A percentile compares a stretch with the other conserved stretches of the same genome.
phyloP scores from a whole-genome alignment of 2,888 invertebrate species.

The Andrena chrysosceles region DNA sequence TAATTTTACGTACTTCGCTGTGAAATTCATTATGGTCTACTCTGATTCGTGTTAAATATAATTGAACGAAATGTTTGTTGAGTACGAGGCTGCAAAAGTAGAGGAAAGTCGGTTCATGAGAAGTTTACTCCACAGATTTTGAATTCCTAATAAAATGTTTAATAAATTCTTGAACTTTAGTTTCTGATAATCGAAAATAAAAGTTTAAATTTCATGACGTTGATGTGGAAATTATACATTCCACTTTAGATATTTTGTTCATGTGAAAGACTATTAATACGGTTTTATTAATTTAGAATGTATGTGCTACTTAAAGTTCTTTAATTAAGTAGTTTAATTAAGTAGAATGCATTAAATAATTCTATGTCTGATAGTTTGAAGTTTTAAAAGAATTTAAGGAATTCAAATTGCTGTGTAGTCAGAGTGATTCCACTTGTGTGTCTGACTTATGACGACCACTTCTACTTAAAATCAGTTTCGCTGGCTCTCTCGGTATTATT shows the following conservation, averaged over 20 bases:
- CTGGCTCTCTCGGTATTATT: background rate
- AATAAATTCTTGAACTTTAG: background rate
- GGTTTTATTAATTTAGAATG: no score
- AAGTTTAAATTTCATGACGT: no score
- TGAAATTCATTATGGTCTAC: background rate
- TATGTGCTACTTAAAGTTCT: no score
- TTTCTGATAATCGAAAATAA: background rate
- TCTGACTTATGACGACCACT: background rate
- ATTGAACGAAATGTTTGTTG: background rate
- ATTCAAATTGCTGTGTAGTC: no score
- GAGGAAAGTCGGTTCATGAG: background rate
- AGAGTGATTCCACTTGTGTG: background rate
- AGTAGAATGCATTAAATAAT: background rate
- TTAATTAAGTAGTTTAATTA: no score
- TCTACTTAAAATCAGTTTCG: background rate
- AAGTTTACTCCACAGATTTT: background rate
- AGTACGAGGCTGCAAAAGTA: background rate
- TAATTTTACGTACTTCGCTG: background rate
- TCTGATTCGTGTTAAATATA: no score
- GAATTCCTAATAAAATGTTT: background rate
- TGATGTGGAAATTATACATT: no score
- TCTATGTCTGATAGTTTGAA: background rate
- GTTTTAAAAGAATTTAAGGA: no score
- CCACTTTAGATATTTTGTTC: no score
- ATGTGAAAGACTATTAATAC: no score